A percentile compares a stretch with the other conserved stretches of the same genome.
phyloP scores from a whole-genome alignment of 2,888 invertebrate genomes.

The Anorthoa munda region DNA sequence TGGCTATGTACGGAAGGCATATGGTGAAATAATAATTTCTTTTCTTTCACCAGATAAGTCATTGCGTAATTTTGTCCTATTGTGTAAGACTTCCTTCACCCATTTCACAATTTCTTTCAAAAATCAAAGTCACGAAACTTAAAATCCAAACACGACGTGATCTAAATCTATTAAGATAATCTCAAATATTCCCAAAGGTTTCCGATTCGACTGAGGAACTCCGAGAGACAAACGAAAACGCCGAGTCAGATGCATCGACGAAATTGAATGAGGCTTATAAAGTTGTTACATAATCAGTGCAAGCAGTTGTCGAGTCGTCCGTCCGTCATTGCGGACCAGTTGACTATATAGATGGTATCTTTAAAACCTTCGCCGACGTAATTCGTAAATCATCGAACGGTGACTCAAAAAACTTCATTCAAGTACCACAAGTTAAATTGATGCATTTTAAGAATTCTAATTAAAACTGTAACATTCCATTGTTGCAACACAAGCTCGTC shows the following conservation, averaged over 20 bases:
- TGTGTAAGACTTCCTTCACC: conserved; percentile 10
- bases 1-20: background rate
- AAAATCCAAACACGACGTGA: conserved; percentile 52
- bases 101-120: conserved; percentile 38
- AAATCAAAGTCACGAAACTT: conserved; percentile 57
- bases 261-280: conserved; percentile 82
- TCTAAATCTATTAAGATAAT: conserved; percentile 63
- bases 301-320: conserved; percentile 63
- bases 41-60: background rate
- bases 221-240: conserved; percentile 74
- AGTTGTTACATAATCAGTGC: conserved; percentile 83
- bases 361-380: conserved; percentile 79
- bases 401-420: conserved; percentile 35
- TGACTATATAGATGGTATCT: conserved; percentile 79
- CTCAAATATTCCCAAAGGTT: conserved; percentile 55
- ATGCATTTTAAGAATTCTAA: conserved; percentile 77
- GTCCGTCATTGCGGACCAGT: conserved; percentile 53
- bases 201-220: conserved; percentile 59
- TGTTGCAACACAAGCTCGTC: conserved; percentile 72
- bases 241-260: conserved; percentile 79
- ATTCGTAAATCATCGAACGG: conserved; percentile 77
- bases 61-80: conserved; percentile 1
- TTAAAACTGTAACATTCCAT: conserved; percentile 76
- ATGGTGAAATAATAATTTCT: background rate
- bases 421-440: conserved; percentile 58